Conservation (phyloP, 2,888 invertebrate genomes). For the Melanchra persicariae region DNA sequence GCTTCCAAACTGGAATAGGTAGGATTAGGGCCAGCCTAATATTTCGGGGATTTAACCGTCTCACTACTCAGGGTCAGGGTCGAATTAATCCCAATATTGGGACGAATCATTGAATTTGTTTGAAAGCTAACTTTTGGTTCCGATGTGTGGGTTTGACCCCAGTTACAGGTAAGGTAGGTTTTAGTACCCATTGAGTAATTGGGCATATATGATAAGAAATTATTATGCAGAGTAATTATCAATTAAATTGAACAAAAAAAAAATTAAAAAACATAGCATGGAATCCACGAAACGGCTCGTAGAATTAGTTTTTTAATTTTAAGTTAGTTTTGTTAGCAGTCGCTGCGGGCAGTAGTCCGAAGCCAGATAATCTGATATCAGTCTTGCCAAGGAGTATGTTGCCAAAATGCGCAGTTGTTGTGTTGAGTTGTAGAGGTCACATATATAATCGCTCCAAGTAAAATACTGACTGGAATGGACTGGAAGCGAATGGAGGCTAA, state of each 20-base stretch:
- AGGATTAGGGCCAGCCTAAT: constrained; percentile 77
- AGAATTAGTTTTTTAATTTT: no score
- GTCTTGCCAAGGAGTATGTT: no score
- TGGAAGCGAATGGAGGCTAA: no score
- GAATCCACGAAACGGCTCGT: no score
- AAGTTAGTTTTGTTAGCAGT: not conserved
- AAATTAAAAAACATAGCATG: not conserved
- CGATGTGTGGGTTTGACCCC: constrained; percentile 5
- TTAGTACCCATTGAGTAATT: no score
- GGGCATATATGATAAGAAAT: not conserved
- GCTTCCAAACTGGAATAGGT: constrained; percentile 73
- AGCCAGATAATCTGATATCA: no score
- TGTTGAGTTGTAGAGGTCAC: no score
- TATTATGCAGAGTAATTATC: not conserved
- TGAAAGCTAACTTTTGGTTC: constrained; percentile 32
- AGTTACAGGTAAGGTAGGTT: no score
- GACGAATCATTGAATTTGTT: constrained; percentile 70
- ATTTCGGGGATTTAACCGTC: constrained; percentile 69
- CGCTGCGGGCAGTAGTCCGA: not conserved
- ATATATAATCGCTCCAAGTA: no score
- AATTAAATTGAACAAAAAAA: not conserved
- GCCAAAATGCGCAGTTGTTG: no score
- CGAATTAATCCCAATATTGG: constrained; percentile 66
- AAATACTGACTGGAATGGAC: no score
- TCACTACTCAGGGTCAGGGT: constrained; percentile 53